Percentiles rank a stretch among this genome's conserved stretches.
These are phyloP conservation scores for Arnoldichthys spilopterus DNA, from an alignment of 2,797 vertebrate genomes.

Conservation along the genomic window DNA sequence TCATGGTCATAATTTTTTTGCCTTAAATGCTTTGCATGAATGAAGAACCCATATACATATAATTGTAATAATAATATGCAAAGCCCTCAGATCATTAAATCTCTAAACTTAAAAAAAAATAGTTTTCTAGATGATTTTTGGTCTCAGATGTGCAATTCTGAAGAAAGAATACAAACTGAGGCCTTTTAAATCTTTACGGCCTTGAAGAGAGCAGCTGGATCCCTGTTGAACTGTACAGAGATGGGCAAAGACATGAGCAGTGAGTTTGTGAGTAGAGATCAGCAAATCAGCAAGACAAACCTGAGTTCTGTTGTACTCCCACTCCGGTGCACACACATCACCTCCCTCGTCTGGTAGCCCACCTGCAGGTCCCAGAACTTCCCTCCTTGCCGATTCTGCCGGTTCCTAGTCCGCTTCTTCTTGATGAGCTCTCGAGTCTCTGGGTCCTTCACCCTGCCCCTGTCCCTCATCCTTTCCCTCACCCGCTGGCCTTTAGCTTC, in stretches of 20 bases:
- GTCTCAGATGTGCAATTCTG: background rate
- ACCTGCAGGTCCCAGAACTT: constrained; percentile 94
- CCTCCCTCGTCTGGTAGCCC: constrained; percentile 91
- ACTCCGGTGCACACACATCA: constrained; percentile 87
- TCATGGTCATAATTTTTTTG: too few relatives aligned
- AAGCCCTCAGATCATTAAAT: too few relatives aligned
- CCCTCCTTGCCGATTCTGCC: constrained; percentile 90
- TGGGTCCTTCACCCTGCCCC: constrained; percentile 81
- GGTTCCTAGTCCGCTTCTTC: constrained; percentile 90
- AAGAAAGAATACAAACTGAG: background rate
- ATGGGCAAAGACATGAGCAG: background rate
- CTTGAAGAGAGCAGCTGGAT: background rate
- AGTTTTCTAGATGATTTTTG: background rate
- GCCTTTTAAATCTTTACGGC: too few relatives aligned
- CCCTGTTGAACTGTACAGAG: background rate
- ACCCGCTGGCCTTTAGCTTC: constrained; percentile 70
- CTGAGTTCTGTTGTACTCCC: constrained; percentile 83
- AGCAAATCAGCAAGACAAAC: constrained; percentile 72
- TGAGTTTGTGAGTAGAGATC: background rate
- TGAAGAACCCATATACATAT: too few relatives aligned
- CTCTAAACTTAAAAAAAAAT: too few relatives aligned
- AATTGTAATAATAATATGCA: too few relatives aligned
- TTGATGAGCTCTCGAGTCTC: constrained; percentile 93
- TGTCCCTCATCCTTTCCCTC: constrained; percentile 81
- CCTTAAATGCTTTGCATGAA: too few relatives aligned